phyloP scores from a whole-genome alignment of 2,797 vertebrate genomes.

The Lagodon rhomboides region DNA sequence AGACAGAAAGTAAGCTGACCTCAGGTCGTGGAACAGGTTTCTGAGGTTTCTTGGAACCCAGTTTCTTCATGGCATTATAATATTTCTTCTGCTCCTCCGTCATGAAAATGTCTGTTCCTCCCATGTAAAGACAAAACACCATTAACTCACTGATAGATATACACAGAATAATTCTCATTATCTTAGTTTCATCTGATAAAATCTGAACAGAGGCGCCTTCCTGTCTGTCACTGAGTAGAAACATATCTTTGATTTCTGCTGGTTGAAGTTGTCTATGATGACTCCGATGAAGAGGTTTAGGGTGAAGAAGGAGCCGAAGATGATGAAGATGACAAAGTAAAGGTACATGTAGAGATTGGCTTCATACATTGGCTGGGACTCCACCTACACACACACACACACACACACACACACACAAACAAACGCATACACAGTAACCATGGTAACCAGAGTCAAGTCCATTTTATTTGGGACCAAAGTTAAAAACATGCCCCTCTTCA shows the following conservation, averaged over 20 bases:
- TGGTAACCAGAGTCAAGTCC: background rate
- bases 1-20: conserved; percentile 69
- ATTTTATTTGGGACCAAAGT: background rate
- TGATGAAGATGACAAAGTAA: conserved; percentile 97
- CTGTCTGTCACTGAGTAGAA: conserved; percentile 1
- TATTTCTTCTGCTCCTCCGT: conserved; percentile 99
- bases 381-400: conserved; percentile 73
- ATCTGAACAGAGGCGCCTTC: background rate
- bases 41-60: conserved; percentile 96
- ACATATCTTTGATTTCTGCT: conserved; percentile 99
- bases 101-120: conserved; percentile 97
- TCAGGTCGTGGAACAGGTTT: conserved; percentile 94
- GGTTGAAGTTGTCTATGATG: conserved; percentile 99
- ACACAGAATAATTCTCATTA: background rate
- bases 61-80: conserved; percentile 98
- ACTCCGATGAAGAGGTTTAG: conserved; percentile 97
- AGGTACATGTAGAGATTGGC: conserved; percentile 95
- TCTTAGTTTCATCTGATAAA: background rate
- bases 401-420: background rate
- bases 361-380: conserved; percentile 91
- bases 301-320: conserved; percentile 97
- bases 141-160: background rate
- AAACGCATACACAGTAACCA: conserved; percentile 10
- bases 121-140: conserved; percentile 85
- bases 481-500: no score